phyloP scores from a whole-genome alignment of 2,797 vertebrate species.

The Eleutherodactylus coqui region DNA sequence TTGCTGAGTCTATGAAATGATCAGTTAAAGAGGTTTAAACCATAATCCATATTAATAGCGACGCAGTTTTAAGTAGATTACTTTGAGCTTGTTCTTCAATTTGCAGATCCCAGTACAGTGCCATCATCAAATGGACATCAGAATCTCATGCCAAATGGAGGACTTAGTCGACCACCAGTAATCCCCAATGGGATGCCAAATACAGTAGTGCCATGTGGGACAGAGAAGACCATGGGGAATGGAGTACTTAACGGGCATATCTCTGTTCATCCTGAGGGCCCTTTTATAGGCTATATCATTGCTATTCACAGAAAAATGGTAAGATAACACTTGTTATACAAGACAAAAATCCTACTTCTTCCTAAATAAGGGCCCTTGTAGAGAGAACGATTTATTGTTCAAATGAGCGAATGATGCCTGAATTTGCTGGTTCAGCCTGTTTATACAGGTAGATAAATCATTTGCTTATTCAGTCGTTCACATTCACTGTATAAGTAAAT shows the following conservation, averaged over 20 bases:
- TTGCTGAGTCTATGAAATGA: constrained; percentile 25
- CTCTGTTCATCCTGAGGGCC: constrained; percentile 82
- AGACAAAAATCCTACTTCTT: neutral
- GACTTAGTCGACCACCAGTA: constrained; percentile 75
- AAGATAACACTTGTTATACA: constrained; percentile 63
- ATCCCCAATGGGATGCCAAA: constrained; percentile 90
- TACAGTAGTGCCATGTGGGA: constrained; percentile 81
- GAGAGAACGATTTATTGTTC: no score
- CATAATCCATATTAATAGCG: constrained; percentile 45
- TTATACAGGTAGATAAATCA: no score
- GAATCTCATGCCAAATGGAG: constrained; percentile 77
- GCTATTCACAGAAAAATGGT: constrained; percentile 99
- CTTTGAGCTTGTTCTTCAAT: constrained; percentile 57
- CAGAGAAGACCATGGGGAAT: constrained; percentile 76
- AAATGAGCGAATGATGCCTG: no score
- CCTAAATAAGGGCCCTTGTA: no score
- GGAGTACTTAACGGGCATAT: constrained; percentile 86
- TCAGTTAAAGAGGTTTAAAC: constrained; percentile 30
- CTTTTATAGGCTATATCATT: constrained; percentile 95
- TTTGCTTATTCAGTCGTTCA: no score
- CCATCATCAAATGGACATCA: constrained; percentile 78
- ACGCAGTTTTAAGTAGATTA: constrained; percentile 14
- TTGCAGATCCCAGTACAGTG: constrained; percentile 74
- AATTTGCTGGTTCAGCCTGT: no score
- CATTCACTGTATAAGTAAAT: no score